Evolutionary conservation across 30 jellyfish, hydroid and myxozoan genomes (phyloP).

Genomic region (Hydra vulgaris): DNA sequence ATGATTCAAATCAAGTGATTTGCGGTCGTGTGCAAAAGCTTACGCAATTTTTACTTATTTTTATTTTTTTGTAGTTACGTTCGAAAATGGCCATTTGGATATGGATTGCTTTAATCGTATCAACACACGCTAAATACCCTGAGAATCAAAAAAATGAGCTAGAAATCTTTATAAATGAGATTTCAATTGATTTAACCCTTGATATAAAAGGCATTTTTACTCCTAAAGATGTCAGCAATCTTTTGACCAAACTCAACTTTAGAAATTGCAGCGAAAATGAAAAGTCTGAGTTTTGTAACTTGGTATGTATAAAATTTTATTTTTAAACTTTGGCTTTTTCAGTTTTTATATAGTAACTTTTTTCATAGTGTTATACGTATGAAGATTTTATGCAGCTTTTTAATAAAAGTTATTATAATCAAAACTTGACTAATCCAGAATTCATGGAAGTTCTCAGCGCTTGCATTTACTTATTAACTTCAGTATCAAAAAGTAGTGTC

Average conservation of each 20-base stretch:
- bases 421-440: background rate
- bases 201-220: background rate
- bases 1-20: background rate
- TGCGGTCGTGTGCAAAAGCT: background rate
- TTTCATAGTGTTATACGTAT: background rate
- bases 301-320: background rate
- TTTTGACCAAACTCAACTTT: background rate
- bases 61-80: too few relatives aligned
- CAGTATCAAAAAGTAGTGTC: slow-evolving; percentile 2
- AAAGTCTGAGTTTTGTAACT: background rate
- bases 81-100: background rate
- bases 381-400: background rate
- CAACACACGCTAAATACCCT: background rate
- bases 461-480: background rate
- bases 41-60: too few relatives aligned
- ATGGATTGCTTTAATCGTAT: background rate
- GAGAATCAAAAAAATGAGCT: background rate
- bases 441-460: background rate
- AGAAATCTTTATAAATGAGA: background rate
- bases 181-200: background rate
- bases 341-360: background rate
- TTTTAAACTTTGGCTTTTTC: background rate
- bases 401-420: background rate
- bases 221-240: background rate
- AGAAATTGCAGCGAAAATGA: background rate